Evolutionary conservation across 2,797 vertebrate genomes (phyloP).

Genomic region (Apodemus agrarius): DNA sequence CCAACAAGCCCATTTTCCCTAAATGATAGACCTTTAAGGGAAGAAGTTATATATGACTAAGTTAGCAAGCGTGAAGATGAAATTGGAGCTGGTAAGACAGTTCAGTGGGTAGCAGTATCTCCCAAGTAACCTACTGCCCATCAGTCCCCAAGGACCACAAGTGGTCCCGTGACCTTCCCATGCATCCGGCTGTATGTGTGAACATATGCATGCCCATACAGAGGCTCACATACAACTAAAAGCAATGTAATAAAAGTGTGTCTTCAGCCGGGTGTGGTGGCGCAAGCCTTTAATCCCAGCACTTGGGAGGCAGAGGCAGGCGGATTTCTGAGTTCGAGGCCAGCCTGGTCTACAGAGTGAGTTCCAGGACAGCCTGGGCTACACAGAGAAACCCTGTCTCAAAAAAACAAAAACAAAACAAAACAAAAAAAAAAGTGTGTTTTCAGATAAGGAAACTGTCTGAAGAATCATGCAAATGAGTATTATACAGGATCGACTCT

Average conservation of each 20-base stretch:
- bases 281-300: too few species aligned
- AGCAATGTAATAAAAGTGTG: background rate
- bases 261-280: too few species aligned
- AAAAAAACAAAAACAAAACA: too few species aligned
- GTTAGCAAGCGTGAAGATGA: background rate
- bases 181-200: background rate
- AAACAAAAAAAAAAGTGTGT: background rate
- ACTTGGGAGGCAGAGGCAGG: too few species aligned
- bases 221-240: background rate
- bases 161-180: too few species aligned
- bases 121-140: background rate
- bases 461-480: slow-evolving; percentile 33
- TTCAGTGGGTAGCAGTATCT: background rate
- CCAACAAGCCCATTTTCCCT: background rate
- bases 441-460: background rate
- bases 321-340: too few species aligned
- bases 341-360: too few species aligned
- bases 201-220: background rate
- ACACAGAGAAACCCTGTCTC: too few species aligned
- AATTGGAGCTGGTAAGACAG: background rate
- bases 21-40: background rate
- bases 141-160: background rate
- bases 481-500: background rate
- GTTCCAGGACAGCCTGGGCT: too few species aligned
- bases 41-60: background rate